Base-by-base conservation (phyloP, 2,113 vertebrate species). In the Mohoua ochrocephala region DNA sequence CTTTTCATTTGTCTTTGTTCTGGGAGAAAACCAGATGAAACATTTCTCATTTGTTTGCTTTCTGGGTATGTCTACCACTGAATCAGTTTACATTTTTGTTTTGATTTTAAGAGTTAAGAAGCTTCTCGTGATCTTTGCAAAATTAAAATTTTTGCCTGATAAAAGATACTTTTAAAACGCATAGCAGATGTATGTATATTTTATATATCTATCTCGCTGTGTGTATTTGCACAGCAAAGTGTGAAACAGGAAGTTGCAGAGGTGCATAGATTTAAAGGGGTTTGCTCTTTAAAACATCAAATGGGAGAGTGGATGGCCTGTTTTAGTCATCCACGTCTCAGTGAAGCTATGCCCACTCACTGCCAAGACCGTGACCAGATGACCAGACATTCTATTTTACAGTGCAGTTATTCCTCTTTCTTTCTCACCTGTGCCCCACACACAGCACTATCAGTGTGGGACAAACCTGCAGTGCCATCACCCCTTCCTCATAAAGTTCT, bases 11-110 rank as follows among this genome's bases (percentile, higher is more conserved):
- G 31, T 53, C 67, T 77, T 84, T 89, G 19, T 81, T 76, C n/a
- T n/a, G 35, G 28, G 26, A 77, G 63, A 76, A 65, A 27, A 85
- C 24, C 14, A 69, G 37, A 61, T 39, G 9, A 87, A 64, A 63
- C 2, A 17, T 61, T 60, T 85, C 27, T 75, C 21, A 23, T 76
- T 89, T 89, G 31, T 80, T 85, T 91, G 63, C 27, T 85, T 95
- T 93, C 33, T 85, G 50, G 18, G 21, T 89, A 77, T 39, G 53
- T 54, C 63, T 82, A 16, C 9, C 22, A 37, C 16, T 52, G 37
- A 45, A 69, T 52, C 20, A 42, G 13, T 79, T 52, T 64, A 39
- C 13, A 23, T 41, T 75, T 81, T 69, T 42, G 30, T 84, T 84
- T 91, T 2, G 7, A 37, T 95, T 94, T 37, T 26, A 52, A 65